Conservation (phyloP, 2,113 vertebrate species). For the Paramisgurnus dabryanus region DNA sequence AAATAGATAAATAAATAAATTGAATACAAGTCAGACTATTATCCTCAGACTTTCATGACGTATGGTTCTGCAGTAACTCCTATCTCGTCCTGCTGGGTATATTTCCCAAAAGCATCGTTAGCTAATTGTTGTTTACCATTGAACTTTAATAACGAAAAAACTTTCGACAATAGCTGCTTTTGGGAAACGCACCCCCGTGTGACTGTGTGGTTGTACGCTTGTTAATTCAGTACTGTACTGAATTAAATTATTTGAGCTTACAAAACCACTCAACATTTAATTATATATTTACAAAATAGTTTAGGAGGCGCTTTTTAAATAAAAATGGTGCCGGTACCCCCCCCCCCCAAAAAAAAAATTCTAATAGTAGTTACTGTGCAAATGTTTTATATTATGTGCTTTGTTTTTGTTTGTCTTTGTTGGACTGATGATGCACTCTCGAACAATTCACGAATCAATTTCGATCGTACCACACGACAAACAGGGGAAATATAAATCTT, state of each 20-base stretch:
- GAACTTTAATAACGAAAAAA: no score
- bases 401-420: not conserved
- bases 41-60: no score
- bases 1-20: no score
- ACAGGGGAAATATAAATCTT: not conserved
- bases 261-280: no score
- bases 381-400: not conserved
- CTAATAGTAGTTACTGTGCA: not conserved
- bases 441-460: conserved; percentile 12
- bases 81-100: no score
- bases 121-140: no score
- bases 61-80: no score
- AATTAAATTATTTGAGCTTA: not conserved
- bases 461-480: conserved; percentile 19
- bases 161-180: no score
- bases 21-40: no score
- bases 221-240: not conserved
- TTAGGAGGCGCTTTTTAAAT: not conserved
- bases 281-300: not conserved
- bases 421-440: not conserved
- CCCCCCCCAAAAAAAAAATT: not conserved
- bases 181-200: not conserved
- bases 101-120: no score
- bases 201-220: not conserved
- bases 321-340: no score